Conservation (phyloP, 2,113 vertebrate genomes). For the Channa argus region DNA sequence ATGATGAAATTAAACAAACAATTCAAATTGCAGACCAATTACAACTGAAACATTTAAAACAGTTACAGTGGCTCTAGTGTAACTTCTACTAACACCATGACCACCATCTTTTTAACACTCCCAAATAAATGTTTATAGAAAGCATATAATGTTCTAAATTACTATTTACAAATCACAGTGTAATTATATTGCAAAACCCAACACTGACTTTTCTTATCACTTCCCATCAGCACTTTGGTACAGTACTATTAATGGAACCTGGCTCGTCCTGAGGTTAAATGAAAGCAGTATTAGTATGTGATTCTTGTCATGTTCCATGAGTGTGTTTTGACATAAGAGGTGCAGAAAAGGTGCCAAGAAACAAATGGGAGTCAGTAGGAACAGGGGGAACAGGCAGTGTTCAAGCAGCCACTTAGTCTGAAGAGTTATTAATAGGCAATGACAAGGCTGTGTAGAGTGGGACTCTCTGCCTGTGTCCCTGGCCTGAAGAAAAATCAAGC, state of each 20-base stretch:
- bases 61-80: neutral
- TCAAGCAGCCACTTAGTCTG: slow-evolving; percentile 58
- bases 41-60: neutral
- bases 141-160: neutral
- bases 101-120: neutral
- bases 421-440: slow-evolving; percentile 68
- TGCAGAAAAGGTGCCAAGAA: slow-evolving; percentile 54
- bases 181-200: neutral
- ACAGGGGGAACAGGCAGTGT: slow-evolving; percentile 31
- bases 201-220: slow-evolving; percentile 12
- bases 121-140: neutral
- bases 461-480: slow-evolving; percentile 42
- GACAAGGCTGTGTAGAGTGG: slow-evolving; percentile 58
- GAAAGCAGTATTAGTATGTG: slow-evolving; percentile 19
- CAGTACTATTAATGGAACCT: slow-evolving; percentile 31
- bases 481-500: slow-evolving; percentile 62
- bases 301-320: slow-evolving; percentile 48
- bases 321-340: slow-evolving; percentile 52
- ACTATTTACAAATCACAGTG: neutral
- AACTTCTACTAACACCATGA: neutral
- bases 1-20: neutral
- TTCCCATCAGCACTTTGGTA: slow-evolving; percentile 11
- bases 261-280: slow-evolving; percentile 48
- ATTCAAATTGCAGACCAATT: neutral
- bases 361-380: slow-evolving; percentile 56